Evolutionary conservation across 2,113 vertebrate genomes (phyloP).

Genomic region (Callipepla squamata): DNA sequence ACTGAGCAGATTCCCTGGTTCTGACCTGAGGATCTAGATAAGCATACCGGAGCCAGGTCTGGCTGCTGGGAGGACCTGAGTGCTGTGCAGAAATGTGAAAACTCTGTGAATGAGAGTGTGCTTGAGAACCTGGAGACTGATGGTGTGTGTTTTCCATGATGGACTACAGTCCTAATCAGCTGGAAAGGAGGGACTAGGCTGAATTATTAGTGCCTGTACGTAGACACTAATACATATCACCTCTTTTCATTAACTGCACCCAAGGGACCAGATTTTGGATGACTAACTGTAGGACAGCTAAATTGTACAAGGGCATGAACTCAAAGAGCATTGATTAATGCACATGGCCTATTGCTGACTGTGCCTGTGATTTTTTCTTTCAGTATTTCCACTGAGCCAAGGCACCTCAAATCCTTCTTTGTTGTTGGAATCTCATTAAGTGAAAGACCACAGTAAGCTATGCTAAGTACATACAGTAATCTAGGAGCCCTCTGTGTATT

Average conservation of each 20-base stretch:
- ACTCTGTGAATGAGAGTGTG: not conserved
- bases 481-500: not conserved
- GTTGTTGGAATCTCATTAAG: not conserved
- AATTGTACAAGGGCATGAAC: not conserved
- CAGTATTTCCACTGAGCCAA: not conserved
- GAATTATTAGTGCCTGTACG: fast-evolving
- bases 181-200: not conserved
- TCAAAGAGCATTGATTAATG: not conserved
- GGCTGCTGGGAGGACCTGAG: not conserved
- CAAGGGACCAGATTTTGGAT: not conserved
- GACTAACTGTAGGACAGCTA: not conserved
- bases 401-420: not conserved
- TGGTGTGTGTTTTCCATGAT: not conserved
- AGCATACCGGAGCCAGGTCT: not conserved
- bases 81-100: not conserved
- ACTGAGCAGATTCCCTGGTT: not conserved
- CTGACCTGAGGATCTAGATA: not conserved
- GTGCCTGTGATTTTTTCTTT: not conserved
- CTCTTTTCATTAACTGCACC: not conserved
- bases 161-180: not conserved
- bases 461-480: not conserved
- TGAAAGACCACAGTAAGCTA: not conserved
- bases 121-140: not conserved
- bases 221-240: not conserved
- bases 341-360: not conserved